Conservation (phyloP, 2,113 vertebrate species). For the Entelurus aequoreus region DNA sequence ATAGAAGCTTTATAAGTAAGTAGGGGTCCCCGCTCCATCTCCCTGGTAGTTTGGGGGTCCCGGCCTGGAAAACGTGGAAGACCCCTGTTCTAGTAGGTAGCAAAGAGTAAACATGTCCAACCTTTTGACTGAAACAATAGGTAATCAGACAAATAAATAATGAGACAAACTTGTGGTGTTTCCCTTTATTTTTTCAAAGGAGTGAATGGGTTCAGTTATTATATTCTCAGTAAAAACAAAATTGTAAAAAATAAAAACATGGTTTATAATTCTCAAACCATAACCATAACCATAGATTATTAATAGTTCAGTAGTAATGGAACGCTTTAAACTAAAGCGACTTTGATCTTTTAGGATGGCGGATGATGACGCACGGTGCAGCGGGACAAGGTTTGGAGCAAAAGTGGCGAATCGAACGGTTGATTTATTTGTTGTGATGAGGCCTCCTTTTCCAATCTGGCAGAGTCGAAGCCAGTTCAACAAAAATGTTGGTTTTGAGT, state of each 20-base stretch:
- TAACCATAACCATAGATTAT: constrained; percentile 5
- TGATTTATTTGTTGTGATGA: constrained; percentile 50
- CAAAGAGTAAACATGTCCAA: too few species aligned
- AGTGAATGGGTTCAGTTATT: background rate
- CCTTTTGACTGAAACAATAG: background rate
- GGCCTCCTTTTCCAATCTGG: constrained; percentile 40
- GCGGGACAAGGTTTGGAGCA: constrained; percentile 21
- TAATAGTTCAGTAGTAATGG: constrained; percentile 1
- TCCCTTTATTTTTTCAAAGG: background rate
- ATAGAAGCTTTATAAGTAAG: too few species aligned
- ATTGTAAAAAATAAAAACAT: constrained; percentile 9
- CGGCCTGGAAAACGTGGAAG: too few species aligned
- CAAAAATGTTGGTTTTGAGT: constrained; percentile 39
- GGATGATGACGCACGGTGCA: constrained; percentile 16
- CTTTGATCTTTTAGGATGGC: constrained; percentile 8
- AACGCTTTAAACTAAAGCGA: background rate
- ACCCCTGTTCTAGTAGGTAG: too few species aligned
- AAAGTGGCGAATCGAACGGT: constrained; percentile 30
- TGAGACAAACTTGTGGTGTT: too few species aligned
- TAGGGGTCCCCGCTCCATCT: too few species aligned
- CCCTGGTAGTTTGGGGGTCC: too few species aligned
- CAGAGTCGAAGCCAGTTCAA: constrained; percentile 26
- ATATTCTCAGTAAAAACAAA: background rate
- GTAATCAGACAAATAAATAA: background rate
- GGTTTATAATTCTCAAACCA: constrained; percentile 11